Conservation (phyloP, 1,140 invertebrate genomes). For the Cotesia vestalis region DNA sequence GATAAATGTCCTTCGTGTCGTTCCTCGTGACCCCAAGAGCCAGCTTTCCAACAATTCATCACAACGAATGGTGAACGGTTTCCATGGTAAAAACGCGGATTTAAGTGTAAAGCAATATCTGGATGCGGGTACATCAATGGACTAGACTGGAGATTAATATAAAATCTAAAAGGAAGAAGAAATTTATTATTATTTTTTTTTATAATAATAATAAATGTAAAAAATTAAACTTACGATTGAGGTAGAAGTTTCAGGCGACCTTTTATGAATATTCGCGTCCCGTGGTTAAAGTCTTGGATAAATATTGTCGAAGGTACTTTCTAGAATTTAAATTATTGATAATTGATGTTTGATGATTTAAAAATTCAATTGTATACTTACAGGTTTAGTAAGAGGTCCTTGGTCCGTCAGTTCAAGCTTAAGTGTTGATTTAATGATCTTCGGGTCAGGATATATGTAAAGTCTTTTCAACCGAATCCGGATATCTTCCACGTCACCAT, state of each 20-base stretch:
- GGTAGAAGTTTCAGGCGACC: conserved; percentile 72
- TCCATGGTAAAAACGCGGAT: conserved; percentile 69
- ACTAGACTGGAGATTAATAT: conserved; percentile 74
- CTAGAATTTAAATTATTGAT: conserved; percentile 47
- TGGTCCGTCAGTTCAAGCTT: conserved; percentile 50
- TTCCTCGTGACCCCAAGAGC: conserved; percentile 61
- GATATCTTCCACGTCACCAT: conserved; percentile 69
- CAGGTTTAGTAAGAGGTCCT: conserved; percentile 49
- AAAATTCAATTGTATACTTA: conserved; percentile 36
- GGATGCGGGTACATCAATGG: conserved; percentile 72
- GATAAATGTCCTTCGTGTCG: conserved; percentile 58
- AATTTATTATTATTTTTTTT: not conserved
- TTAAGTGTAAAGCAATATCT: conserved; percentile 71
- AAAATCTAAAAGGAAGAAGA: conserved; percentile 64
- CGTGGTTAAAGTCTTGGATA: conserved; percentile 62
- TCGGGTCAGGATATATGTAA: conserved; percentile 65
- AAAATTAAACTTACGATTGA: conserved; percentile 62
- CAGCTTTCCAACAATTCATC: conserved; percentile 63
- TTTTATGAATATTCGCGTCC: conserved; percentile 67
- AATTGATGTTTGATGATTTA: not conserved
- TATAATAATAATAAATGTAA: not conserved
- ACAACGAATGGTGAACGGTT: conserved; percentile 55
- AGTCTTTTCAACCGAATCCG: conserved; percentile 58
- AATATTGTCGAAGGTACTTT: conserved; percentile 61
- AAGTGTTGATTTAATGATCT: conserved; percentile 49